Evolutionary conservation across 2,113 vertebrate species (phyloP).

Genomic region (Mesembrinibis cayennensis): DNA sequence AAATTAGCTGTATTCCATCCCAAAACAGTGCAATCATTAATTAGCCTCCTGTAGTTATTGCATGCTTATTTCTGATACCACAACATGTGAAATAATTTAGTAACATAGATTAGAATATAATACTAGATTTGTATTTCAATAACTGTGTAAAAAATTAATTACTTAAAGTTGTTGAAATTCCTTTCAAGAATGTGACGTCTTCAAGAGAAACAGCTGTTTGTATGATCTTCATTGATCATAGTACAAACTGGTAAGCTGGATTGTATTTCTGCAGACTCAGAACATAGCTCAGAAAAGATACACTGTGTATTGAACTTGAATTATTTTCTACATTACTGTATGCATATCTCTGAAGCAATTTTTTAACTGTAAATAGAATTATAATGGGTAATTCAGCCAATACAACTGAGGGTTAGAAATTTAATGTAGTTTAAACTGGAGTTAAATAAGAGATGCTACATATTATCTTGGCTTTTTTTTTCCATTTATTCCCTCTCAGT

Average conservation of each 20-base stretch:
- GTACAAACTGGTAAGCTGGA: not conserved
- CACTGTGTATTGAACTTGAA: not conserved
- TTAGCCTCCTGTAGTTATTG: not conserved
- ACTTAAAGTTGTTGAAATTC: not conserved
- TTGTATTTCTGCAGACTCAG: not conserved
- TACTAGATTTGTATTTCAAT: not conserved
- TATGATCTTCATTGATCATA: not conserved
- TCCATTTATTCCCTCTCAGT: not conserved
- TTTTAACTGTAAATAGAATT: not conserved
- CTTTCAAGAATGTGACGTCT: not conserved
- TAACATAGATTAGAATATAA: not conserved
- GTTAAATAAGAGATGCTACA: not conserved
- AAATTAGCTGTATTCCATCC: not conserved
- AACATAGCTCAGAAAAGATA: not conserved
- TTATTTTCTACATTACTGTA: not conserved
- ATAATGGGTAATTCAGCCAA: not conserved
- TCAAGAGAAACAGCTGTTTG: not conserved
- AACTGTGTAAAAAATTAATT: not conserved
- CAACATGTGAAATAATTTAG: not conserved
- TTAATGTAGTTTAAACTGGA: not conserved
- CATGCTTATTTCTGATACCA: not conserved
- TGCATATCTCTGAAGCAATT: not conserved
- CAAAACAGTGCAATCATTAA: not conserved
- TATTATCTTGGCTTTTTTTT: not conserved
- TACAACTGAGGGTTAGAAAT: not conserved